Evolutionary conservation across 2,113 vertebrate genomes (phyloP).

Genomic region (Pedetes capensis): DNA sequence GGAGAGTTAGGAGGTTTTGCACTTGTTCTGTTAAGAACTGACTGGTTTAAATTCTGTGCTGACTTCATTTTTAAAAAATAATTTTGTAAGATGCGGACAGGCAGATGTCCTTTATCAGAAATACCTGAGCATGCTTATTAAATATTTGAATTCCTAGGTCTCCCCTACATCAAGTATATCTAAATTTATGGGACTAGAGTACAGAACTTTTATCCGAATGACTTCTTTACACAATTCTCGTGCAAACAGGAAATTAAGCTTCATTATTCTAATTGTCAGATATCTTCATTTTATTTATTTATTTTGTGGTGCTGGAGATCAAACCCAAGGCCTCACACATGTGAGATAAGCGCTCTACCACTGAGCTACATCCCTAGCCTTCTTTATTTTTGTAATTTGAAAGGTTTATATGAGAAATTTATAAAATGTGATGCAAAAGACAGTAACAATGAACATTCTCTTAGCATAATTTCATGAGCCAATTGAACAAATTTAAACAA

Average conservation of each 20-base stretch:
- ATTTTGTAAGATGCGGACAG: background rate
- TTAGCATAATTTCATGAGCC: background rate
- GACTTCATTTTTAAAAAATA: background rate
- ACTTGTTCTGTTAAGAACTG: background rate
- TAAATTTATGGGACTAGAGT: background rate
- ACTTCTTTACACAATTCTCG: background rate
- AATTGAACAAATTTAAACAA: background rate
- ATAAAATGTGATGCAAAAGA: background rate
- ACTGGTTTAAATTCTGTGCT: background rate
- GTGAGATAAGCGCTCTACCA: background rate
- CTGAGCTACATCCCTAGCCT: background rate
- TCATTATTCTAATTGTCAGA: background rate
- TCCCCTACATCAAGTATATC: background rate
- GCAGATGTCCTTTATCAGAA: background rate
- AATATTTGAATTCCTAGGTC: background rate
- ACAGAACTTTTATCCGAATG: background rate
- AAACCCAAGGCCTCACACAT: background rate
- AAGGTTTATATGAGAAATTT: background rate
- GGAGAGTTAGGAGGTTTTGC: background rate
- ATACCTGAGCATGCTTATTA: background rate
- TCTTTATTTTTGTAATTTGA: conserved; percentile 38
- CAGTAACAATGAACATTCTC: background rate
- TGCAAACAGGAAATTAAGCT: background rate
- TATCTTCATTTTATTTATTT: background rate
- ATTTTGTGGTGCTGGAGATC: background rate